phyloP scores from a whole-genome alignment of 2,797 vertebrate genomes.

The Pelodytes ibericus region DNA sequence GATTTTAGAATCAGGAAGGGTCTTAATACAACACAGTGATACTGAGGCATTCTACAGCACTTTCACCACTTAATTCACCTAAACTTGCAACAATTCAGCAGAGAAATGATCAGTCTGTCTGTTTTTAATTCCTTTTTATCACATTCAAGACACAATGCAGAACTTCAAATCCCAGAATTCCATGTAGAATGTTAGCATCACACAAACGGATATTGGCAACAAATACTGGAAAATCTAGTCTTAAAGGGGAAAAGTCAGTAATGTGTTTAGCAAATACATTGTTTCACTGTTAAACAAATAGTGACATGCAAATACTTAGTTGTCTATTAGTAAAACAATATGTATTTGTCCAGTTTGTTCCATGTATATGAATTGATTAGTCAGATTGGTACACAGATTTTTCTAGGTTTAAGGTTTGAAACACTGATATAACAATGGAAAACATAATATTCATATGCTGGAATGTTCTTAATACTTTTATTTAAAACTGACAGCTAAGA shows the following conservation, averaged over 20 bases:
- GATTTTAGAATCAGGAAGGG: constrained; percentile 1
- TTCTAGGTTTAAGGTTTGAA: no score
- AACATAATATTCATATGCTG: no score
- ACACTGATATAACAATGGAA: no score
- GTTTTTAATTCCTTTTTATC: neutral
- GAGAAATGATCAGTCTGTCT: neutral
- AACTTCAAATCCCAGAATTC: constrained; percentile 8
- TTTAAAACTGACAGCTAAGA: no score
- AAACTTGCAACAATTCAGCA: neutral
- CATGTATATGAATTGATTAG: no score
- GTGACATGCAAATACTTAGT: neutral
- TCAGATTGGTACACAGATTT: no score
- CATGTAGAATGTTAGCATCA: neutral
- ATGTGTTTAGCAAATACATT: neutral
- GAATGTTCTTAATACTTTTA: no score
- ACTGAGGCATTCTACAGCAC: neutral
- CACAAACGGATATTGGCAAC: constrained; percentile 7
- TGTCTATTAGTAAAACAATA: no score
- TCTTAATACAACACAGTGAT: neutral
- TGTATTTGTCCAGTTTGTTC: no score
- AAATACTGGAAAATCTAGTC: neutral
- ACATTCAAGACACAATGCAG: neutral
- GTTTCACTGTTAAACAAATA: neutral
- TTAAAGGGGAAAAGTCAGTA: constrained; percentile 2
- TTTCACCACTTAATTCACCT: neutral